Percentiles rank a stretch among this genome's conserved stretches.
Conservation (phyloP, 2,797 vertebrate species). For the Loriculus beryllinus region DNA sequence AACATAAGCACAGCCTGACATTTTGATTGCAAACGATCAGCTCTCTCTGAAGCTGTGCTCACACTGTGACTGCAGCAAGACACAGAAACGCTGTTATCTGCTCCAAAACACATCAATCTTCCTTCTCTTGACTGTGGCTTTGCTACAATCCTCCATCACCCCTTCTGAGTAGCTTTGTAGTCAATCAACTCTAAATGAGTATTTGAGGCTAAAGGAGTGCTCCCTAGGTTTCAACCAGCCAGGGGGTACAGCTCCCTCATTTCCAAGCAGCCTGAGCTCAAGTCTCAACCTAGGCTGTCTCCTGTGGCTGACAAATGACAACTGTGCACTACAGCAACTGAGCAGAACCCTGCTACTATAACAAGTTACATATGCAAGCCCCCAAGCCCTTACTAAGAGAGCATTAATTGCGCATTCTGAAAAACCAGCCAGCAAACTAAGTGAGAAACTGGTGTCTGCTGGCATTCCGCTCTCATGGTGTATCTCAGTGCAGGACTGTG, state of each 20-base stretch:
- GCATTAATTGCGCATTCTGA: background rate
- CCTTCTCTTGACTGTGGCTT: background rate
- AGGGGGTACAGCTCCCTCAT: background rate
- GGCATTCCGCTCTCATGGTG: background rate
- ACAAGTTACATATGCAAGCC: background rate
- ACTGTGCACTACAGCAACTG: background rate
- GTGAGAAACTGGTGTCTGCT: background rate
- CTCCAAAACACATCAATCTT: background rate
- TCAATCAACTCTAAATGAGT: background rate
- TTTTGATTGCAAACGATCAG: background rate
- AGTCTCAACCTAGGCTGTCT: background rate
- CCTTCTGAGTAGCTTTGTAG: background rate
- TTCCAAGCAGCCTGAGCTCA: background rate
- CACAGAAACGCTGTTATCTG: background rate
- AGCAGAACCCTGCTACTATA: background rate
- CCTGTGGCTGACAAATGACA: background rate
- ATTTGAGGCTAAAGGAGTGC: background rate
- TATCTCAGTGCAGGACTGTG: background rate
- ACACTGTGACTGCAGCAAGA: background rate
- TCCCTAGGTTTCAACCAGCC: background rate
- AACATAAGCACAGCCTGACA: background rate
- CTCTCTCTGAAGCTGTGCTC: background rate
- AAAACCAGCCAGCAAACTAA: background rate
- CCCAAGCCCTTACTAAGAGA: background rate
- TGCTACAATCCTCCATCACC: background rate